These are phyloP conservation scores for Argyra leucocephala DNA, from an alignment of 2,888 invertebrate genomes.

Conservation along the genomic window DNA sequence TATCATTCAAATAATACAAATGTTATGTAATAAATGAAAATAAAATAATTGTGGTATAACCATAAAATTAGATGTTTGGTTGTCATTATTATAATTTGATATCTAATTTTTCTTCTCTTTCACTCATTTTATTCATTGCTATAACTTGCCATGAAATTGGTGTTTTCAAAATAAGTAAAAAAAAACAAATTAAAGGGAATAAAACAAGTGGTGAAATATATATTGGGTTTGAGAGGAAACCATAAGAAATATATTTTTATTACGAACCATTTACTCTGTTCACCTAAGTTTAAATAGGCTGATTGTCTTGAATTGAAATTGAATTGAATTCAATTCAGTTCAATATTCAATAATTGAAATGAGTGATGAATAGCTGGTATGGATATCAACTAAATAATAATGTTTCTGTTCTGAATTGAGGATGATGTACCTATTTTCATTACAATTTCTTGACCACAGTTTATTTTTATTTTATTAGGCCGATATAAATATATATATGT, in stretches of 20 bases:
- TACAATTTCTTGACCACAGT: too few species aligned
- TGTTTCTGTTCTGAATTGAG: too few species aligned
- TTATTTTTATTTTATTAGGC: too few species aligned
- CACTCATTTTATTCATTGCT: too few species aligned
- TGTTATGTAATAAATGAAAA: background rate
- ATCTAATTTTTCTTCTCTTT: background rate
- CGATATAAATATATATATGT: too few species aligned
- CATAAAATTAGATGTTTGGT: background rate
- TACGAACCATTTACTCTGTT: background rate
- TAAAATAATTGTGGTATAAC: background rate
- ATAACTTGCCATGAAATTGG: too few species aligned
- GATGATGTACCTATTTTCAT: too few species aligned
- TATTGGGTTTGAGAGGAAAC: background rate
- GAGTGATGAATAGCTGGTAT: too few species aligned
- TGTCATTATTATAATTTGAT: background rate
- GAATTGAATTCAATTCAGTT: background rate
- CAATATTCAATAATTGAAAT: too few species aligned
- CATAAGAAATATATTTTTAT: background rate
- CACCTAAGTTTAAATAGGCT: background rate
- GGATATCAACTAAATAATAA: too few species aligned
- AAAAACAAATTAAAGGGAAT: background rate
- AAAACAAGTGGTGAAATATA: background rate
- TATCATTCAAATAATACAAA: too few species aligned
- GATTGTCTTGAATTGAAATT: background rate
- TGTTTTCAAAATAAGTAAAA: background rate